Evolutionary conservation across 2,888 invertebrate species (phyloP).

Genomic region (Spicauda simplicius): DNA sequence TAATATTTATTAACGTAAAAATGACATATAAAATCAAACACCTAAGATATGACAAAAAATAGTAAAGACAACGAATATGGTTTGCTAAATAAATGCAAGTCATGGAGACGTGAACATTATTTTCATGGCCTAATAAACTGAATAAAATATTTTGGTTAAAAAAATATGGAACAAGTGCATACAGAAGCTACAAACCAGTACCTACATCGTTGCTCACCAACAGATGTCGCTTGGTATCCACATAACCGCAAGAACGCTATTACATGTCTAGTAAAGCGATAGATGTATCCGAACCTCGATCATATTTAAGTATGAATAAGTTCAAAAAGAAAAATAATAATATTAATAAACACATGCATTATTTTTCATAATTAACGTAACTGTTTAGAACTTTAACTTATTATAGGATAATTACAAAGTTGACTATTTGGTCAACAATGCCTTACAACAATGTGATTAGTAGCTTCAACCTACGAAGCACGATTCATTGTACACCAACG

Average conservation of each 20-base stretch:
- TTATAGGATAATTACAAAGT: no score
- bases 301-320: not conserved
- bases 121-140: no score
- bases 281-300: constrained; percentile 7
- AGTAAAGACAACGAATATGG: no score
- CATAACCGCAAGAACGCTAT: constrained; percentile 12
- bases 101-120: no score
- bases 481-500: constrained; percentile 1
- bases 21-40: constrained; percentile 47
- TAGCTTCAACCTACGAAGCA: not conserved
- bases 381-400: no score
- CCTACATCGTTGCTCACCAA: not conserved
- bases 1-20: constrained; percentile 47
- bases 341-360: no score
- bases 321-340: no score
- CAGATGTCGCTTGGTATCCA: constrained; percentile 15
- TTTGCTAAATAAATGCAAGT: no score
- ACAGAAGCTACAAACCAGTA: not conserved
- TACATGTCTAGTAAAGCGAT: not conserved
- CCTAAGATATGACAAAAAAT: no score
- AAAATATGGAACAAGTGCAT: not conserved
- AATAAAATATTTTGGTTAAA: no score
- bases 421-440: no score
- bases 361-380: no score
- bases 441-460: not conserved